phyloP scores from a whole-genome alignment of 2,888 invertebrate genomes.

The Agrochola lychnidis region DNA sequence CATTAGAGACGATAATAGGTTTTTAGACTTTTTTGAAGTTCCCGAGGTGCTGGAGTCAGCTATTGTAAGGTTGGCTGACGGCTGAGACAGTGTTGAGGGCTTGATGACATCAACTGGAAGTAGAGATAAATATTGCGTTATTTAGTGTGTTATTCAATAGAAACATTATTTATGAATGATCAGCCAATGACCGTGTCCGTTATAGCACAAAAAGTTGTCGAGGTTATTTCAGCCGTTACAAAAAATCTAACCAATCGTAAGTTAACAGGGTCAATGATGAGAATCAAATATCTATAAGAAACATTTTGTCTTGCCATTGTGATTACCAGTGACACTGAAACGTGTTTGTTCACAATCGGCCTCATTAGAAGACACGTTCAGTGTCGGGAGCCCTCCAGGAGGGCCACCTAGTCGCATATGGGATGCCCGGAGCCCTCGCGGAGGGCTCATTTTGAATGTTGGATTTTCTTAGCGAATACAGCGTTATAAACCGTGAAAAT shows the following conservation, averaged over 20 bases:
- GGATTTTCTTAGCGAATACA: too few relatives aligned
- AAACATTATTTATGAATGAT: conserved; percentile 26
- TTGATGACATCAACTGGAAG: conserved; percentile 86
- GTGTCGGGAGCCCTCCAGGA: too few relatives aligned
- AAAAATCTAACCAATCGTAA: conserved; percentile 12
- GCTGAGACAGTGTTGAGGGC: conserved; percentile 79
- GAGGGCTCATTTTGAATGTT: too few relatives aligned
- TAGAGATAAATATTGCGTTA: conserved; percentile 41
- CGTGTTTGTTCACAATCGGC: not conserved
- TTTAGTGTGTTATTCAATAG: conserved; percentile 4
- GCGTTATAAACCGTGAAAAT: too few relatives aligned
- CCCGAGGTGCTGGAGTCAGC: conserved; percentile 79
- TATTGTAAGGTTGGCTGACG: conserved; percentile 80
- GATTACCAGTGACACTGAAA: not conserved
- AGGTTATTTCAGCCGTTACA: conserved; percentile 17
- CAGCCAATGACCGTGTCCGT: conserved; percentile 22
- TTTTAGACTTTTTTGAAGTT: conserved; percentile 58
- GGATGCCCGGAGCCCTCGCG: too few relatives aligned
- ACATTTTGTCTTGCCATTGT: not conserved
- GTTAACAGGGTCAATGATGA: conserved; percentile 13
- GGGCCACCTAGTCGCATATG: too few relatives aligned
- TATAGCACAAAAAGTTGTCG: conserved; percentile 24
- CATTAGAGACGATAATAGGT: conserved; percentile 64
- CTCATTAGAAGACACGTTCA: not conserved
- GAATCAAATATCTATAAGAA: not conserved